Evolutionary conservation across 2,113 vertebrate genomes (phyloP).

Genomic region (Hemicordylus capensis): DNA sequence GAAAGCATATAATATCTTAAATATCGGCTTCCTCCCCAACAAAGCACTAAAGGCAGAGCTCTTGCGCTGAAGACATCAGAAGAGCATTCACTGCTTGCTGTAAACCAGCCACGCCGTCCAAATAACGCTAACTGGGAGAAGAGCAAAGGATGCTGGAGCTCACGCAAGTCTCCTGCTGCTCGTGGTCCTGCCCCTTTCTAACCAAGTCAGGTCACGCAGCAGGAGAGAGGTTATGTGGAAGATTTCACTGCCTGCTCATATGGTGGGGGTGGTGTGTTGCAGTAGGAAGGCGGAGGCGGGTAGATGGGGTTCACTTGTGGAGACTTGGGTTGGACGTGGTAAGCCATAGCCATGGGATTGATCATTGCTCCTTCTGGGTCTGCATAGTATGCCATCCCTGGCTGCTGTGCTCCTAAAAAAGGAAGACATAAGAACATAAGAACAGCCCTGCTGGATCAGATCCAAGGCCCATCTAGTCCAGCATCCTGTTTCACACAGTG

Average conservation of each 20-base stretch:
- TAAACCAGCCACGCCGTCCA: constrained; percentile 50
- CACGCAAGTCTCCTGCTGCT: constrained; percentile 39
- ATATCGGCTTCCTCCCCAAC: constrained; percentile 59
- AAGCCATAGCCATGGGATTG: constrained; percentile 81
- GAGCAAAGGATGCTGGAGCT: constrained; percentile 31
- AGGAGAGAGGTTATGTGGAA: constrained; percentile 79
- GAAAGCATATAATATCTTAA: constrained; percentile 61
- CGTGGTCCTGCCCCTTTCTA: constrained; percentile 47
- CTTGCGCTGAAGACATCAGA: constrained; percentile 59
- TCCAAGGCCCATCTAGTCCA: too few species aligned
- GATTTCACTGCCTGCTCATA: constrained; percentile 94
- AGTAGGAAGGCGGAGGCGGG: constrained; percentile 93
- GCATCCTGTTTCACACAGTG: too few species aligned
- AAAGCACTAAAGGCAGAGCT: constrained; percentile 67
- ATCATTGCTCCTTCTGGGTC: constrained; percentile 81
- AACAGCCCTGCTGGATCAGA: too few species aligned
- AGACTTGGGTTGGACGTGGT: constrained; percentile 84
- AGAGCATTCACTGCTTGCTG: constrained; percentile 52
- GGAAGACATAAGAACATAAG: constrained; percentile 27
- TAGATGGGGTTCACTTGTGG: constrained; percentile 85
- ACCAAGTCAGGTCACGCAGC: constrained; percentile 46
- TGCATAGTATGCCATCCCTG: constrained; percentile 85
- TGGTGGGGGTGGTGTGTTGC: constrained; percentile 92
- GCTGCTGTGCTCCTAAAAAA: constrained; percentile 87
- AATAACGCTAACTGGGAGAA: constrained; percentile 45